Base-by-base conservation (phyloP, 2,113 vertebrate species). In the Calypte anna region DNA sequence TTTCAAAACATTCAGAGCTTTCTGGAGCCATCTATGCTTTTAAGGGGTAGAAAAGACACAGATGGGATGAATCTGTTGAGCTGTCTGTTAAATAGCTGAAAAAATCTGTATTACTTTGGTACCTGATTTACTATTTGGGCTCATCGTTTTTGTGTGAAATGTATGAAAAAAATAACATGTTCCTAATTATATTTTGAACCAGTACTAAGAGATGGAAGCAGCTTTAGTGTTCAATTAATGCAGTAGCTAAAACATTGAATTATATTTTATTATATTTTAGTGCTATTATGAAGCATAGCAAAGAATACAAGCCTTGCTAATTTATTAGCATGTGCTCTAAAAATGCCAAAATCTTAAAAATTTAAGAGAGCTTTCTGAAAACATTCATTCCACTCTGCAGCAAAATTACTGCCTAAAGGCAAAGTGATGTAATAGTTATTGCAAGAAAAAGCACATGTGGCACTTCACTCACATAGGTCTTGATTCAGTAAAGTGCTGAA, bases 331-430 rank as follows among this genome's bases (percentile, higher is more conserved):
- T 91, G 40, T 93, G 76, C 50, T 94, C 69, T 57, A 93, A 95
- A 95, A 93, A 75, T 28, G 40, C 40, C 93, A 94, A 81, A 88
- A 93, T 62, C 68, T 88, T 90, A 86, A 91, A 96, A 86, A 64
- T 86, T 95, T 93, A 95, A 93, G 54, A 93, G 36, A 88, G 1
- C 2, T 86, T 96, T 91, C 73, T 68, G 66, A 90, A 95, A 94
- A 74, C 64, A 96, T 86, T 95, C 0, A 75, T 90, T 95, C 30
- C 30, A 82, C 57, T 88, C 27, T 75, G 64, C 22, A 91, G 76
- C 82, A 73, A 93, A 94, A 88, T 86, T 86, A 79, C 11, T 83
- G 83, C 91, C 83, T 83, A 79, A 91, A 94, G 89, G 58, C 70
- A 89, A 86, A 88, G 53, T 88, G 88, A 86, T 82, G 82, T 88